Conservation (phyloP, 2,797 vertebrate species). For the Dryobates pubescens region DNA sequence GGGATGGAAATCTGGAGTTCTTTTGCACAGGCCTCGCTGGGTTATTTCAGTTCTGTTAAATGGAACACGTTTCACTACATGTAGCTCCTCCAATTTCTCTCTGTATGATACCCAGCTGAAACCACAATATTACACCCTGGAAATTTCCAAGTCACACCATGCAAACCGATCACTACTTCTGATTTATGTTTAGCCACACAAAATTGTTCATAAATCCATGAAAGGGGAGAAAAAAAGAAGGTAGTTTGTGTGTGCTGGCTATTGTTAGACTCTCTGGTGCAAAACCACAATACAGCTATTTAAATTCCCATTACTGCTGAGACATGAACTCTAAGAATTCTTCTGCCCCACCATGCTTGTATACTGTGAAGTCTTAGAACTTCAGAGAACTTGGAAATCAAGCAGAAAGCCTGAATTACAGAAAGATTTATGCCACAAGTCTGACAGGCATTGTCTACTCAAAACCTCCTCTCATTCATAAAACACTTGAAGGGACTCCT, state of each 20-base stretch:
- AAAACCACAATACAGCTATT: neutral
- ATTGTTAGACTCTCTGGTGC: neutral
- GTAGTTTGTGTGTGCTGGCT: fast-evolving
- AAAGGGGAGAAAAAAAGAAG: neutral
- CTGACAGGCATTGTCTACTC: neutral
- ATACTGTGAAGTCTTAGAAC: neutral
- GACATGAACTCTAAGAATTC: neutral
- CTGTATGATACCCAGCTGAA: neutral
- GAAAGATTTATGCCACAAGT: neutral
- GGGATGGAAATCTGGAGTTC: neutral
- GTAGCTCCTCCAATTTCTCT: neutral
- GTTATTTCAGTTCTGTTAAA: neutral
- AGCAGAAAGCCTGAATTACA: neutral
- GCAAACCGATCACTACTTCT: neutral
- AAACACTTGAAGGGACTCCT: neutral
- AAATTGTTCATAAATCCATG: neutral
- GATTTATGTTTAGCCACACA: neutral
- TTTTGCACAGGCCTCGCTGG: neutral
- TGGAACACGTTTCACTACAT: neutral
- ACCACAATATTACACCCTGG: neutral
- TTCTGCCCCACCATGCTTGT: neutral
- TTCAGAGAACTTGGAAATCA: neutral
- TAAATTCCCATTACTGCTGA: neutral
- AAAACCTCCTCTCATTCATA: neutral
- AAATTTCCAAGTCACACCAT: neutral